Evolutionary conservation across 1,140 invertebrate genomes (phyloP).

Genomic region (Diabrotica undecimpunctata): DNA sequence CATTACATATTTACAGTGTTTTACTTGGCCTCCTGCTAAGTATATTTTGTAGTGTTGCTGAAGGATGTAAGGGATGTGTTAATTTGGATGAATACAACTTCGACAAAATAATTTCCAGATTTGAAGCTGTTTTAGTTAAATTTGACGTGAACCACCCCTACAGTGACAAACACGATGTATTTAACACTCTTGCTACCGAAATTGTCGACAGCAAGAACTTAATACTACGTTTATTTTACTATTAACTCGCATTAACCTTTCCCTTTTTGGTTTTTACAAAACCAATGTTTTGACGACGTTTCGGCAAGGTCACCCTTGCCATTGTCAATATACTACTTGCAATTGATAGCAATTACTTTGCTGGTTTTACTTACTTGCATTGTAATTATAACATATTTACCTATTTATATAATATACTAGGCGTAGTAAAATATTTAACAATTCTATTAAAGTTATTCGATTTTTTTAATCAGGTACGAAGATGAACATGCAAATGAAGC

Average conservation of each 20-base stretch:
- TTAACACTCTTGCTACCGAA: conserved; percentile 73
- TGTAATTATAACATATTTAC: no score
- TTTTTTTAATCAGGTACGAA: conserved; percentile 1
- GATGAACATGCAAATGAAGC: neutral
- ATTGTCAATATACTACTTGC: no score
- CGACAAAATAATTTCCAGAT: conserved; percentile 76
- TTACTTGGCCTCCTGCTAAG: neutral
- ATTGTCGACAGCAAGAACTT: conserved; percentile 71
- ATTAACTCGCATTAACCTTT: no score
- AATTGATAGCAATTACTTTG: no score
- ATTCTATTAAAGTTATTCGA: no score
- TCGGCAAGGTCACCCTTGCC: no score
- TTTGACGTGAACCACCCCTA: conserved; percentile 95
- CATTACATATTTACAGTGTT: neutral
- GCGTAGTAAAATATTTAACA: no score
- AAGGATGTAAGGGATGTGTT: conserved; percentile 58
- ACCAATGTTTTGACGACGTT: no score
- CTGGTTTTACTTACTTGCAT: no score
- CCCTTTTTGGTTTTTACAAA: no score
- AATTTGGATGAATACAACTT: conserved; percentile 70
- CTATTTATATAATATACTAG: no score
- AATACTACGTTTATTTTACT: no score
- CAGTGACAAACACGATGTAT: conserved; percentile 90
- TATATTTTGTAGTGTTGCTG: neutral
- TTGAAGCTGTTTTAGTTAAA: conserved; percentile 81